Evolutionary conservation across 1,140 invertebrate genomes (phyloP), one percentile per base, ranked within the genome.

Genomic region (Drosophila quadrilineata): DNA sequence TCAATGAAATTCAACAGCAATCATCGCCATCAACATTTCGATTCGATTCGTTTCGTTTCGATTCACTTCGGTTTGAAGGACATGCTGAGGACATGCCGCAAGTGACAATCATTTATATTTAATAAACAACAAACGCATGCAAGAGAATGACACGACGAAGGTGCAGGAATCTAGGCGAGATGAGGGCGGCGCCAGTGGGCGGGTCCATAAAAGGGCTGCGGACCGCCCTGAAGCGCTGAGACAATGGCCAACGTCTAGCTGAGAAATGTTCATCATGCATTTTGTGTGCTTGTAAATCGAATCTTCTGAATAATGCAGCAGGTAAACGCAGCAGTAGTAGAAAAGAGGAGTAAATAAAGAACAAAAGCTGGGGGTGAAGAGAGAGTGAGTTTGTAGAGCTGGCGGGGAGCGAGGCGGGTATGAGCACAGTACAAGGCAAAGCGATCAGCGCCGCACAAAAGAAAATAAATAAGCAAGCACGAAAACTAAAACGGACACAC

Each of bases 61-160:
- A n/a, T 36, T 49, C 28, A 57, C 56, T 14, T 41, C 19, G 38
- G n/a, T n/a, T n/a, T n/a, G n/a, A n/a, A 22, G 38, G 38, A 41
- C 38, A 33, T 12, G 46, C 26, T 29, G 48, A 49, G 59, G 45
- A 64, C 75, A 84, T 84, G 79, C 77, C 77, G 79, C 77, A 84
- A 84, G 77, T 84, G 77, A 84, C 77, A 84, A 84, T 84, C 77
- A 84, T 84, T 71, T 84, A 84, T 84, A 84, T 84, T 84, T 84
- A 84, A 84, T 84, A 84, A 84, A 85, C 73, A 85, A 77, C 60
- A 73, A 84, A 82, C 77, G 69, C 73, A 84, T 79, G 74, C 68
- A 72, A 22, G 45, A 48, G 12, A 36, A 48, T 14, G 41, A 66
- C 46, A 46, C 14, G 50, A 26, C 31, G 16, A 8, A 54, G 31